Evolutionary conservation across 2,797 vertebrate genomes (phyloP), one percentile per base, ranked within the genome.

Genomic region (Fistularia commersonii): DNA sequence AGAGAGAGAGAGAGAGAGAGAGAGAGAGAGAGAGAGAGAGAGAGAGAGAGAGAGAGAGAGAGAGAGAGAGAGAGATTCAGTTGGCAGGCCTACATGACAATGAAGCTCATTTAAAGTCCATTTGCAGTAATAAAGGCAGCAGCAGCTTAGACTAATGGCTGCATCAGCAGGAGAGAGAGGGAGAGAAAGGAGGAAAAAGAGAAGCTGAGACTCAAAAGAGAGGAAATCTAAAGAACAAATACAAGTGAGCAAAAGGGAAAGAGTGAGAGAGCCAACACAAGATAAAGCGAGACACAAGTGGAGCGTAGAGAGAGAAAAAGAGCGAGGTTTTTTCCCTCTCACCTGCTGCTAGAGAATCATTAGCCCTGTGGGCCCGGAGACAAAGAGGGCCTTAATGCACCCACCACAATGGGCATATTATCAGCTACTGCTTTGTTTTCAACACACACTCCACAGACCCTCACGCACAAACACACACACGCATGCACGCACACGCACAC

Each of bases 281-380:
- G 77, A 79, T 76, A 74, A 74, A 75, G 72, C 77, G 77, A 77
- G 72, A 73, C 77, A 79, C 57, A 72, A 82, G 79, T 73, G 75
- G 76, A 72, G 53, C 59, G 58, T 48, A 70, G 77, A 62, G 63
- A 51, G 82, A 80, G 70, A 67, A 66, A 66, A 69, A 63, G 67
- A 82, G 80, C 71, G 77, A 76, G 74, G 68, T 90, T 89, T 81
- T 85, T 82, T 88, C 85, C 93, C 93, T 93, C 92, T 98, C 93
- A 94, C 94, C 94, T 96, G 94, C 93, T 95, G 93, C 94, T 95
- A 92, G 90, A 92, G 92, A 95, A 95, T 93, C 92, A 97, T 96
- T 97, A 95, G 92, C 93, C 93, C 93, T 93, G 92, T 89, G 92
- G 85, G 88, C 88, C 91, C 82, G 84, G 82, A 94, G 95, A 97